phyloP scores from a whole-genome alignment of 2,888 invertebrate genomes.

The Latrodectus elegans region DNA sequence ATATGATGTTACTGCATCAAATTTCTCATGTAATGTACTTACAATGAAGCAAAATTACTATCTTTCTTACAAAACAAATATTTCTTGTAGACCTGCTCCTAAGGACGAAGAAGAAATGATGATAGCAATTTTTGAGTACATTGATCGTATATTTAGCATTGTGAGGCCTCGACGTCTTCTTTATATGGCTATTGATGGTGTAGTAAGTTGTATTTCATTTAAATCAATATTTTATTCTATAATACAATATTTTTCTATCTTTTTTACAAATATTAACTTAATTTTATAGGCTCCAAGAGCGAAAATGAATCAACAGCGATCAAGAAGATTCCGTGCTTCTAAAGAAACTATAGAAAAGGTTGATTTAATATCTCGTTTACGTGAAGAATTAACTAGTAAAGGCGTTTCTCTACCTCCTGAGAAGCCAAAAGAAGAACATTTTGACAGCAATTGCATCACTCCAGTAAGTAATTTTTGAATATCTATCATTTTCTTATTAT shows the following conservation, averaged over 20 bases:
- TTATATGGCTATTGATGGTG: conserved; percentile 99
- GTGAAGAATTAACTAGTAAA: conserved; percentile 80
- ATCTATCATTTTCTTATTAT: neutral
- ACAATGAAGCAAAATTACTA: neutral
- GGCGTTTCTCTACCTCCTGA: conserved; percentile 83
- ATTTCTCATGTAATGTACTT: too few species aligned
- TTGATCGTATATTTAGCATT: conserved; percentile 94
- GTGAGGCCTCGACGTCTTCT: conserved; percentile 93
- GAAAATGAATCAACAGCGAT: conserved; percentile 99
- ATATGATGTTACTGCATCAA: too few species aligned
- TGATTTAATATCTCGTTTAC: conserved; percentile 86
- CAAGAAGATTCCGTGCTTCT: conserved; percentile 95
- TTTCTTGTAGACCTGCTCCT: conserved; percentile 85
- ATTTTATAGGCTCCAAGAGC: conserved; percentile 89
- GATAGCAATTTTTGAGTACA: conserved; percentile 98
- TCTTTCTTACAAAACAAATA: neutral
- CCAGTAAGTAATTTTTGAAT: conserved; percentile 79
- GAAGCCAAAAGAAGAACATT: conserved; percentile 93
- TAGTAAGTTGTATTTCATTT: conserved; percentile 79
- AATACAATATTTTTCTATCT: neutral
- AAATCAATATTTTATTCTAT: neutral
- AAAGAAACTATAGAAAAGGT: conserved; percentile 94
- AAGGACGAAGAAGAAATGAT: conserved; percentile 99
- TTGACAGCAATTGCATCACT: conserved; percentile 99
- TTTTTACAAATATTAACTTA: neutral